Conservation (phyloP, 2,888 invertebrate species). For the Pristionchus exspectatus region DNA sequence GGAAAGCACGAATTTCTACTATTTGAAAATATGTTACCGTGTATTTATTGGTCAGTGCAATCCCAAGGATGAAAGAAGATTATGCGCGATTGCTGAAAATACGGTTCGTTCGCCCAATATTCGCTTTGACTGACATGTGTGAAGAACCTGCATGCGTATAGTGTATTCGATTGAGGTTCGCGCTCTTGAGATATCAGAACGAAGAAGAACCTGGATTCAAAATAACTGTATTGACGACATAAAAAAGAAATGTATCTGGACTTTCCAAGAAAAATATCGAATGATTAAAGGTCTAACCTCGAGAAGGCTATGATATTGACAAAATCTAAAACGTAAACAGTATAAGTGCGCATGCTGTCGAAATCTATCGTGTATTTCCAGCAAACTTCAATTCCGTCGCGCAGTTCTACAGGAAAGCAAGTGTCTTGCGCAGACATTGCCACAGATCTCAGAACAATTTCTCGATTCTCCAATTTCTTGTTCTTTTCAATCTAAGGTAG, state of each 20-base stretch:
- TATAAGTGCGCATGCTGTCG: background rate
- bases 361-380: too few relatives aligned
- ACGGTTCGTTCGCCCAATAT: background rate
- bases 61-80: background rate
- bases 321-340: background rate
- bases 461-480: too few relatives aligned
- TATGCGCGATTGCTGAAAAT: background rate
- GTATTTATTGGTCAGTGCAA: background rate
- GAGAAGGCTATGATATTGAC: background rate
- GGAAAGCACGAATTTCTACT: too few relatives aligned
- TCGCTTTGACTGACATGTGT: background rate
- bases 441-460: too few relatives aligned
- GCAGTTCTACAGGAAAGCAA: too few relatives aligned
- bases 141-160: background rate
- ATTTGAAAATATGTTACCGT: background rate
- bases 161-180: background rate
- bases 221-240: too few relatives aligned
- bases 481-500: too few relatives aligned
- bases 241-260: too few relatives aligned
- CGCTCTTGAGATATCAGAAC: background rate
- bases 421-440: too few relatives aligned
- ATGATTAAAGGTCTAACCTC: background rate
- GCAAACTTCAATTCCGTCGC: too few relatives aligned
- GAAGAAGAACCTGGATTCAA: background rate
- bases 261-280: too few relatives aligned